Percentiles rank a stretch among this genome's conserved stretches.
Evolutionary conservation across 2,113 vertebrate species (phyloP).

Genomic region (Panurus biarmicus): DNA sequence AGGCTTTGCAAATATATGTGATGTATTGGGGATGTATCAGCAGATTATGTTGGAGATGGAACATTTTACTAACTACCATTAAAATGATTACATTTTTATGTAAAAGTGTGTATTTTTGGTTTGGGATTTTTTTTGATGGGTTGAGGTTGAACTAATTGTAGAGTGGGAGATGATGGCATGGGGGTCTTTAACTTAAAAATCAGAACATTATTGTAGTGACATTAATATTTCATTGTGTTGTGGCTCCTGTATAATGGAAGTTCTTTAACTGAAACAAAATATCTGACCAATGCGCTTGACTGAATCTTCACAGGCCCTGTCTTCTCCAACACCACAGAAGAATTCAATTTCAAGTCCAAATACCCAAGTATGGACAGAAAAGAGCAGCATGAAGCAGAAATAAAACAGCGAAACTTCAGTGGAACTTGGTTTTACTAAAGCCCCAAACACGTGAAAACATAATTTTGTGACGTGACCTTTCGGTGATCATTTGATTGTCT

Average conservation of each 20-base stretch:
- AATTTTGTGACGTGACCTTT: background rate
- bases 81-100: background rate
- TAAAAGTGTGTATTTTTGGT: background rate
- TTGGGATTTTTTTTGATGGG: background rate
- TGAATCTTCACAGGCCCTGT: background rate
- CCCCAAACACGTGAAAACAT: background rate
- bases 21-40: background rate
- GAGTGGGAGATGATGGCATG: background rate
- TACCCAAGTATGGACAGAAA: background rate
- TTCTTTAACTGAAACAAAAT: background rate
- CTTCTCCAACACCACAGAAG: background rate
- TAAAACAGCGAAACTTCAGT: background rate
- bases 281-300: background rate
- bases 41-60: background rate
- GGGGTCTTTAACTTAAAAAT: background rate
- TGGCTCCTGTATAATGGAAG: rapidly evolving
- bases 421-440: background rate
- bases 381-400: background rate
- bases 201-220: background rate
- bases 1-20: background rate
- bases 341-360: background rate
- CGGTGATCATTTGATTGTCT: background rate
- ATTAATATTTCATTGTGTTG: background rate
- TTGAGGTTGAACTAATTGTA: background rate
- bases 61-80: background rate